Conservation (phyloP, 2,888 invertebrate genomes). For the Caenorhabditis zanzibari region DNA sequence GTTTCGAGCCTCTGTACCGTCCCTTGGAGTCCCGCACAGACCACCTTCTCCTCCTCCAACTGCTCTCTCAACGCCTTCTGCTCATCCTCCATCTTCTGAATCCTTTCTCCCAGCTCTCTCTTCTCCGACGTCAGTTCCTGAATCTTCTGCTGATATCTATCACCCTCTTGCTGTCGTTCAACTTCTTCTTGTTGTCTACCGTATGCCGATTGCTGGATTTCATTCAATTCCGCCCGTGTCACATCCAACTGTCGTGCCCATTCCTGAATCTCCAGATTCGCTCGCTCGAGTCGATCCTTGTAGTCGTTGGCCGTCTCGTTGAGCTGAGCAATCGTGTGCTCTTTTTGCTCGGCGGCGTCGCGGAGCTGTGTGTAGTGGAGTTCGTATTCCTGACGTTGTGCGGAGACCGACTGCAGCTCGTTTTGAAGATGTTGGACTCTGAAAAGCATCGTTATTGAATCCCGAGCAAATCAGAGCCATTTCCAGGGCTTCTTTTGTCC, state of each 20-base stretch:
- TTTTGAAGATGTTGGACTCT: conserved; percentile 31
- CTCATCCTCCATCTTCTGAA: conserved; percentile 30
- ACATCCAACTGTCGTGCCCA: conserved; percentile 37
- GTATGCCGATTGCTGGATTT: conserved; percentile 22
- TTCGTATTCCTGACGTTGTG: conserved; percentile 43
- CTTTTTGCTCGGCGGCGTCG: conserved; percentile 43
- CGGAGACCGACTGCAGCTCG: conserved; percentile 31
- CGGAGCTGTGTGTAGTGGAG: conserved; percentile 38
- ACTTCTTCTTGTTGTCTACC: conserved; percentile 43
- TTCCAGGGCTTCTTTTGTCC: neutral
- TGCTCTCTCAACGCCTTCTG: conserved; percentile 17
- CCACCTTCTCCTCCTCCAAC: conserved; percentile 14
- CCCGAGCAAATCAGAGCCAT: neutral
- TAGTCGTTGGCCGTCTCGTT: conserved; percentile 23
- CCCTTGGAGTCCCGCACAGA: conserved; percentile 22
- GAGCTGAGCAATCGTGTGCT: conserved; percentile 26
- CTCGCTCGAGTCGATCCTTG: conserved; percentile 26
- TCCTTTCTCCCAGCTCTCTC: neutral
- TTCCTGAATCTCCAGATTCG: conserved; percentile 34
- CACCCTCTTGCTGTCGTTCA: conserved; percentile 22
- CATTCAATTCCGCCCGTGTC: conserved; percentile 30
- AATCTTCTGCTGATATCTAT: conserved; percentile 19
- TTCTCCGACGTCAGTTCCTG: conserved; percentile 20
- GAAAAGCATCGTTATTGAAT: neutral
- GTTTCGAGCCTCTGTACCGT: conserved; percentile 30